Percentiles rank a stretch among this genome's conserved stretches.
phyloP scores from a whole-genome alignment of 1,140 invertebrate species.

The Neodiprion pinetum region DNA sequence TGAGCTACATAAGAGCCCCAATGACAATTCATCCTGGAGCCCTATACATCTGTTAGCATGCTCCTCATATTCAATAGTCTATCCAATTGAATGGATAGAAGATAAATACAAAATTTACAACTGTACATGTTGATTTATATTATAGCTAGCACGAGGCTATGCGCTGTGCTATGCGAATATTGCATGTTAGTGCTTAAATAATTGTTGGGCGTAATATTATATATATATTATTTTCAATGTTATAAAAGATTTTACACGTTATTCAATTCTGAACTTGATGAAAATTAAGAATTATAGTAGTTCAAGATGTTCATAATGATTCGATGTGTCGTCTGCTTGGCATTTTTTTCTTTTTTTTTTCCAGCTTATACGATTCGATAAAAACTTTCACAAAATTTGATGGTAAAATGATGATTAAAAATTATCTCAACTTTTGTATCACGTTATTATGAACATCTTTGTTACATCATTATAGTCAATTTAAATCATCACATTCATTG shows the following conservation, averaged over 20 bases:
- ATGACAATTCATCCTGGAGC: slow-evolving; percentile 34
- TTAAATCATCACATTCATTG: slow-evolving; percentile 1
- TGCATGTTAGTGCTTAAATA: slow-evolving; percentile 53
- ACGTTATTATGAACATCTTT: background rate
- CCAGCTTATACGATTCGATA: background rate
- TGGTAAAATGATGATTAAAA: slow-evolving; percentile 4
- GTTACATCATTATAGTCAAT: slow-evolving; percentile 3
- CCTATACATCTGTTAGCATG: slow-evolving; percentile 42
- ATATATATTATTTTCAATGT: slow-evolving; percentile 11
- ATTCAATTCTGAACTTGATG: slow-evolving; percentile 24
- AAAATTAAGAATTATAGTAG: background rate
- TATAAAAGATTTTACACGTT: slow-evolving; percentile 23
- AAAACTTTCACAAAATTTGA: background rate
- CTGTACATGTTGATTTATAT: slow-evolving; percentile 34
- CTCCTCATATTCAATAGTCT: slow-evolving; percentile 35
- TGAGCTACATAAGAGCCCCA: slow-evolving; percentile 43
- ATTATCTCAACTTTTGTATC: background rate
- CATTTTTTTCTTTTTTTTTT: slow-evolving; percentile 24
- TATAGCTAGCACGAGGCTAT: slow-evolving; percentile 49
- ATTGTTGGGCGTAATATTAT: slow-evolving; percentile 29
- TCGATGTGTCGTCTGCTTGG: slow-evolving; percentile 17
- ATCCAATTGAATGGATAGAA: background rate
- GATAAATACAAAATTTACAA: slow-evolving; percentile 34
- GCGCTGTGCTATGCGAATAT: slow-evolving; percentile 44
- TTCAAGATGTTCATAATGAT: background rate